Evolutionary conservation across 2,888 invertebrate genomes (phyloP).

Genomic region (Chrysolina americana): DNA sequence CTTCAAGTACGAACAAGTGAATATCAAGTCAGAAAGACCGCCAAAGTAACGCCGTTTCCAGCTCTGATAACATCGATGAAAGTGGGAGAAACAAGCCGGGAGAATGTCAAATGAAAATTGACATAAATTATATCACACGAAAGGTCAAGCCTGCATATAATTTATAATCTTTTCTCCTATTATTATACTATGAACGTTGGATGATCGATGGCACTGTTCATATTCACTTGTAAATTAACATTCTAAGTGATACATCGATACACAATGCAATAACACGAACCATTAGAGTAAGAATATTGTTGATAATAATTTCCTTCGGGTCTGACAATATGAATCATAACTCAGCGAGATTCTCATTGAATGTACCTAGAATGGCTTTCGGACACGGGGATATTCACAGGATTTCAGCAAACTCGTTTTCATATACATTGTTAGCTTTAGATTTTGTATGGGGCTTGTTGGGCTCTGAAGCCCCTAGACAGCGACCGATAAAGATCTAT

Average conservation of each 20-base stretch:
- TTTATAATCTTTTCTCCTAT: conserved; percentile 28
- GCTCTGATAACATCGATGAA: conserved; percentile 8
- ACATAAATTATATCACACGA: conserved; percentile 28
- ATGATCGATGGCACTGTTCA: conserved; percentile 29
- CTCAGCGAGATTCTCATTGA: conserved; percentile 5
- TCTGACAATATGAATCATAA: conserved; percentile 29
- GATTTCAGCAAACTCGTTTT: conserved; percentile 4
- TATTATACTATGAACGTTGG: conserved; percentile 24
- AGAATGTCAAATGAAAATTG: conserved; percentile 27
- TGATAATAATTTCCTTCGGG: conserved; percentile 21
- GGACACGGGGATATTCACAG: not conserved
- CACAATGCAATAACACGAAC: conserved; percentile 32
- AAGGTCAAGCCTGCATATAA: conserved; percentile 27
- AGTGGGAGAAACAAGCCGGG: not conserved
- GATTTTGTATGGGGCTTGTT: too few relatives aligned
- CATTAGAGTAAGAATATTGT: conserved; percentile 28
- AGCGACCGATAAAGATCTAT: too few relatives aligned
- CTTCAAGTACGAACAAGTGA: not conserved
- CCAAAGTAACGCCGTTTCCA: not conserved
- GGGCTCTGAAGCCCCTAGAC: too few relatives aligned
- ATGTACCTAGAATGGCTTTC: not conserved
- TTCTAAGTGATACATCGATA: conserved; percentile 30
- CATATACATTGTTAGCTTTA: not conserved
- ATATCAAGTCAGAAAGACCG: not conserved
- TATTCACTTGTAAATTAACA: conserved; percentile 33